Evolutionary conservation across 2,797 vertebrate genomes (phyloP).

Genomic region (Gila robusta): DNA sequence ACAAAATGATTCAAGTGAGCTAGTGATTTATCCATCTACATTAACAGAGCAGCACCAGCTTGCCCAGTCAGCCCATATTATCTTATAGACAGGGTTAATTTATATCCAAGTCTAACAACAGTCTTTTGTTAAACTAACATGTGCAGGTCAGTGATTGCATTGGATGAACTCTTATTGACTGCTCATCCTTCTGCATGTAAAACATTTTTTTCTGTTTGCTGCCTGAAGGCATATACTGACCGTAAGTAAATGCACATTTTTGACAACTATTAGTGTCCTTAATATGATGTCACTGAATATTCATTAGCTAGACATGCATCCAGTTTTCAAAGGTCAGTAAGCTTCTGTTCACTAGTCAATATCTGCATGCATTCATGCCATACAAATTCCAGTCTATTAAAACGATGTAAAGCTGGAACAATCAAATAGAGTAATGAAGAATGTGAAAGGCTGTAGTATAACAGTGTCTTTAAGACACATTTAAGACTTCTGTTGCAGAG

Average conservation of each 20-base stretch:
- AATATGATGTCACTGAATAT: conserved; percentile 23
- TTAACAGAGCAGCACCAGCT: neutral
- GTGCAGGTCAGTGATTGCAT: neutral
- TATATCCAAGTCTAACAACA: neutral
- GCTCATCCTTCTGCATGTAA: neutral
- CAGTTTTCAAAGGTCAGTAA: conserved; percentile 10
- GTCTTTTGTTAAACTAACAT: neutral
- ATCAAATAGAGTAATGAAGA: neutral
- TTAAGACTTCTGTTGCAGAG: conserved; percentile 6
- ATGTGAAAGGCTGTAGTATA: neutral
- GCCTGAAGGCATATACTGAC: conserved; percentile 8
- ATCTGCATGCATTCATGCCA: neutral
- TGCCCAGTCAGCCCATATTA: neutral
- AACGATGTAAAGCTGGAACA: neutral
- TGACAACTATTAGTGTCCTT: conserved; percentile 2
- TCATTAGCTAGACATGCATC: conserved; percentile 16
- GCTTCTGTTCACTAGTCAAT: neutral
- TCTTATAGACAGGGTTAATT: neutral
- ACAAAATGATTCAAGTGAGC: neutral
- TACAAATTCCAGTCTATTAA: neutral
- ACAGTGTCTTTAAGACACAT: neutral
- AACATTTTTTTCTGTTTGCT: neutral
- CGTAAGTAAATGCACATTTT: neutral
- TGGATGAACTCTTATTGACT: neutral
- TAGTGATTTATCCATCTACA: neutral